phyloP scores from a whole-genome alignment of 2,797 vertebrate species.

The Hydrocynus forskahlii region DNA sequence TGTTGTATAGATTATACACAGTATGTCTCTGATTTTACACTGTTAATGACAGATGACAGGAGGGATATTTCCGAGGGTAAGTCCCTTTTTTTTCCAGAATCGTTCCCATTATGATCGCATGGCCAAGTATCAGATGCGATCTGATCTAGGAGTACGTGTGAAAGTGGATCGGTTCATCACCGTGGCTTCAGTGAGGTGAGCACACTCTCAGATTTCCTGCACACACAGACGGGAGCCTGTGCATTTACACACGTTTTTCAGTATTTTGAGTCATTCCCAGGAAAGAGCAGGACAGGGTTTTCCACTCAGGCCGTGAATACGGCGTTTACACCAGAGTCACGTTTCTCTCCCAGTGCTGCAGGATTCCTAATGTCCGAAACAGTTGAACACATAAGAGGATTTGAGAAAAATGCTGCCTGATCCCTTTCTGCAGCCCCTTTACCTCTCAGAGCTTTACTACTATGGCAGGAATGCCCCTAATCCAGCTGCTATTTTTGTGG shows the following conservation, averaged over 20 bases:
- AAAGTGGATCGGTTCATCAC: no score
- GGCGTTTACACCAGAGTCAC: conserved; percentile 46
- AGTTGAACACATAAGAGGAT: conserved; percentile 56
- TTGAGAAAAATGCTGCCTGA: conserved; percentile 35
- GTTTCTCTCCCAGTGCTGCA: conserved; percentile 30
- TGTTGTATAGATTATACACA: no score
- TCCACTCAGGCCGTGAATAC: conserved; percentile 20
- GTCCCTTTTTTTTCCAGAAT: no score
- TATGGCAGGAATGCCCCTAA: conserved; percentile 55
- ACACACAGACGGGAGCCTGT: no score
- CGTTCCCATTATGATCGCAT: no score
- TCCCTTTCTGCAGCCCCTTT: conserved; percentile 24
- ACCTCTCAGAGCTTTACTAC: conserved; percentile 29
- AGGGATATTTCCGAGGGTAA: no score
- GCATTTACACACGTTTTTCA: neutral
- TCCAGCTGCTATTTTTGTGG: conserved; percentile 31
- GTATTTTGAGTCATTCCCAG: neutral
- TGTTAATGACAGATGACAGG: no score
- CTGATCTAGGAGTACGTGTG: no score
- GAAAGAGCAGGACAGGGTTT: neutral
- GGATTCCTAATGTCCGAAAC: conserved; percentile 40
- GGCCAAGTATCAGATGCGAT: no score
- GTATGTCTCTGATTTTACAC: no score
- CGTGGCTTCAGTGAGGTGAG: no score
- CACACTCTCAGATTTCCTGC: no score